These are phyloP conservation scores for Hippocampus mohnikei DNA, from an alignment of 2,113 vertebrate genomes.

Conservation along the genomic window DNA sequence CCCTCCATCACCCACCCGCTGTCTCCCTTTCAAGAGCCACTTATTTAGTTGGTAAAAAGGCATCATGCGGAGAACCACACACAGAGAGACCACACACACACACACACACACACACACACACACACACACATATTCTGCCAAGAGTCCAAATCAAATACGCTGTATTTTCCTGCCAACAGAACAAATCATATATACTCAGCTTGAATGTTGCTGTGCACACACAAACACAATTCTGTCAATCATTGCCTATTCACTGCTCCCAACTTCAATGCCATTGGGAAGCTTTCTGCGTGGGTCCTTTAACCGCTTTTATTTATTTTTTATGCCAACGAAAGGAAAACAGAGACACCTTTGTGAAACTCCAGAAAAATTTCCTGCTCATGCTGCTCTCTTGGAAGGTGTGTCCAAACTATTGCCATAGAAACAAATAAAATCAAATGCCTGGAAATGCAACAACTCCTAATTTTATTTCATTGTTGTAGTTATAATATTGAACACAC, in stretches of 20 bases:
- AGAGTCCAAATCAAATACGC: not conserved
- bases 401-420: not conserved
- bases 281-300: conserved; percentile 6
- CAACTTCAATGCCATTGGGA: not conserved
- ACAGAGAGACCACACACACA: conserved; percentile 36
- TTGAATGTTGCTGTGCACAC: conserved; percentile 40
- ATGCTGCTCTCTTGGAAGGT: not conserved
- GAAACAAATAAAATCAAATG: too few relatives aligned
- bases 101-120: conserved; percentile 21
- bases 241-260: conserved; percentile 32
- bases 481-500: too few relatives aligned
- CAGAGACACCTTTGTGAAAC: conserved; percentile 28
- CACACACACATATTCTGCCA: conserved; percentile 27
- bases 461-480: too few relatives aligned
- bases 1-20: conserved; percentile 16
- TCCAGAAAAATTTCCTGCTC: conserved; percentile 23
- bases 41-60: conserved; percentile 48
- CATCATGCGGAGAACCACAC: conserved; percentile 45
- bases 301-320: not conserved
- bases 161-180: conserved; percentile 20
- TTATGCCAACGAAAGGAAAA: conserved; percentile 37
- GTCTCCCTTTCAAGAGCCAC: conserved; percentile 37
- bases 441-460: too few relatives aligned
- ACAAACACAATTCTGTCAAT: conserved; percentile 38
- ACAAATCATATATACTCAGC: conserved; percentile 53